A percentile compares a stretch with the other conserved stretches of the same genome.
These are phyloP conservation scores for Medauroidea extradentata DNA, from an alignment of 1,140 invertebrate species.

Conservation along the genomic window DNA sequence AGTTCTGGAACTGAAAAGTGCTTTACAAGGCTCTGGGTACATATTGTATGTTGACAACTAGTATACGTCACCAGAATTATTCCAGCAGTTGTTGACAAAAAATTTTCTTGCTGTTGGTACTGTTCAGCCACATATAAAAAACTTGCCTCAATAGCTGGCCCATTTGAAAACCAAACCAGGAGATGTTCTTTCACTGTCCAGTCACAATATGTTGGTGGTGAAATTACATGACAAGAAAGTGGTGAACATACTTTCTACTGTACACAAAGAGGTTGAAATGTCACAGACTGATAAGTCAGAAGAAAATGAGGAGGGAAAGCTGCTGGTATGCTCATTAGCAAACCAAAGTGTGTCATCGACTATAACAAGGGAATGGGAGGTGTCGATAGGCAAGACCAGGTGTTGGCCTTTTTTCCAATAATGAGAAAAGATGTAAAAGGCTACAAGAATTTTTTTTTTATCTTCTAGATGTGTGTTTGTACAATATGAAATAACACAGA, in stretches of 20 bases:
- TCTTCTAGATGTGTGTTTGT: too few relatives aligned
- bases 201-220: conserved; percentile 12
- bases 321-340: not conserved
- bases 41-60: not conserved
- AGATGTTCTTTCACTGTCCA: not conserved
- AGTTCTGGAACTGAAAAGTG: not conserved
- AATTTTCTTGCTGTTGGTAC: not conserved
- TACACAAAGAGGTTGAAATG: conserved; percentile 4
- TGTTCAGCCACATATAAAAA: not conserved
- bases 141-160: not conserved
- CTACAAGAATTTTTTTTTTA: conserved; percentile 9
- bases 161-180: not conserved
- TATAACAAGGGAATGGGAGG: conserved; percentile 19
- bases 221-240: conserved; percentile 15
- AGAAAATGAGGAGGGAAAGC: not conserved
- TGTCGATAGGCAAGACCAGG: conserved; percentile 18
- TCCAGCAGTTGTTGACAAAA: not conserved
- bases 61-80: not conserved
- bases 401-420: conserved; percentile 17
- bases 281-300: not conserved
- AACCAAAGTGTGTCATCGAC: conserved; percentile 14
- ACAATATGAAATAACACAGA: too few relatives aligned
- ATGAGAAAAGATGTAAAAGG: conserved; percentile 19
- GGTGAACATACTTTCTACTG: conserved; percentile 10
- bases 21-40: not conserved